Conservation (phyloP, 1,140 invertebrate species). For the Hyles vespertilio region DNA sequence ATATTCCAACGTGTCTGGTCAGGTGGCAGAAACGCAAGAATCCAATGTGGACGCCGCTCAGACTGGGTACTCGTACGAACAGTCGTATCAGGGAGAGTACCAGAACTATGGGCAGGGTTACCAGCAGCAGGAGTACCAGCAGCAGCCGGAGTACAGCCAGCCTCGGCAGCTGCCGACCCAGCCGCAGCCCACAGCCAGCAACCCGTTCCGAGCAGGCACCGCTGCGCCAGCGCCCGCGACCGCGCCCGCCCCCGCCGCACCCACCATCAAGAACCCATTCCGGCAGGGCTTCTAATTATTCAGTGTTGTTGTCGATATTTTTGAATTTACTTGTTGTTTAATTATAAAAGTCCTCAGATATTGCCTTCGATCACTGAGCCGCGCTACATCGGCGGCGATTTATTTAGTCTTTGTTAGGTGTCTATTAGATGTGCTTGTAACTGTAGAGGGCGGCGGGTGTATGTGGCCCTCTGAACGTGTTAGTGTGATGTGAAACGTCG, state of each 20-base stretch:
- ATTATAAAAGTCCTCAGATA: slow-evolving; percentile 62
- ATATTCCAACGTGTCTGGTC: slow-evolving; percentile 76
- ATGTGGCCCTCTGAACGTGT: slow-evolving; percentile 3
- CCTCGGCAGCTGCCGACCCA: slow-evolving; percentile 58
- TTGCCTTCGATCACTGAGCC: slow-evolving; percentile 68
- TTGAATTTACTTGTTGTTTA: slow-evolving; percentile 72
- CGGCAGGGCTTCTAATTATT: slow-evolving; percentile 76
- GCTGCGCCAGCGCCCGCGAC: slow-evolving; percentile 37
- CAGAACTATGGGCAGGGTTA: slow-evolving; percentile 72
- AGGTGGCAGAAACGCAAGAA: slow-evolving; percentile 77
- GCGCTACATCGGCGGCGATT: slow-evolving; percentile 40
- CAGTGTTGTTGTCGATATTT: slow-evolving; percentile 69
- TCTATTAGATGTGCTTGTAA: slow-evolving; percentile 59
- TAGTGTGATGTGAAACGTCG: slow-evolving; percentile 1
- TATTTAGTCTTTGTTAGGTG: slow-evolving; percentile 55
- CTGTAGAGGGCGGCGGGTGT: slow-evolving; percentile 18
- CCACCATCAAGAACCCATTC: slow-evolving; percentile 72
- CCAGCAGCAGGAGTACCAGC: slow-evolving; percentile 64
- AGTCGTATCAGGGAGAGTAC: slow-evolving; percentile 68
- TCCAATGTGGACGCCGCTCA: slow-evolving; percentile 80
- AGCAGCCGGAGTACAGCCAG: slow-evolving; percentile 68
- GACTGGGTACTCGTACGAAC: slow-evolving; percentile 44
- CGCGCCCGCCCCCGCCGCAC: slow-evolving; percentile 39
- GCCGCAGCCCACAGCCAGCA: slow-evolving; percentile 38
- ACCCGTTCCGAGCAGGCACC: slow-evolving; percentile 41